phyloP scores from a whole-genome alignment of 1,140 invertebrate genomes.

The Bombus terrestris region DNA sequence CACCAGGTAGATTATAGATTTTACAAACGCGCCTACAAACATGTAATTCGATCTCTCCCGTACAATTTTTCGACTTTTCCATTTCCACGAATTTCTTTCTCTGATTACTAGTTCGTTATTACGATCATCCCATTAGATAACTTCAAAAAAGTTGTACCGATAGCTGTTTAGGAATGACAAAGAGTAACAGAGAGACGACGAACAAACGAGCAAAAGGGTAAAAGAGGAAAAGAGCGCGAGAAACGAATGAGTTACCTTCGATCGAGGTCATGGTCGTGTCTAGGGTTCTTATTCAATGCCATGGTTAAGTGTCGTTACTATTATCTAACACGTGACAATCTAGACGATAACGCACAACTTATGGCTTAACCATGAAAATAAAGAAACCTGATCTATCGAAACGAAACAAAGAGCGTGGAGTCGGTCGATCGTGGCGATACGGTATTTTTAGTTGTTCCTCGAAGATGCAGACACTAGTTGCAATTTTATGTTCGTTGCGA shows the following conservation, averaged over 20 bases:
- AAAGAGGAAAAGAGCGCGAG: neutral
- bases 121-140: neutral
- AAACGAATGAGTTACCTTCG: slow-evolving; percentile 14
- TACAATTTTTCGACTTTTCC: neutral
- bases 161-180: neutral
- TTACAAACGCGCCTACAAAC: neutral
- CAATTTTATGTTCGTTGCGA: neutral
- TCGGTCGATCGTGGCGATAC: neutral
- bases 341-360: neutral
- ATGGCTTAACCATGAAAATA: neutral
- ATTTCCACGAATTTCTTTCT: neutral
- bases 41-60: neutral
- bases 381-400: neutral
- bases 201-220: neutral
- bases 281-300: slow-evolving; percentile 15
- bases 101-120: no score
- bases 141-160: neutral
- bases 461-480: neutral
- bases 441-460: neutral
- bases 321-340: neutral
- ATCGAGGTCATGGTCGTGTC: slow-evolving; percentile 32
- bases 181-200: neutral
- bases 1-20: neutral
- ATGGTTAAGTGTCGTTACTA: neutral
- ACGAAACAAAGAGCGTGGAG: neutral